Conservation (phyloP, 1,140 invertebrate species). For the Bradynema listronoti region DNA sequence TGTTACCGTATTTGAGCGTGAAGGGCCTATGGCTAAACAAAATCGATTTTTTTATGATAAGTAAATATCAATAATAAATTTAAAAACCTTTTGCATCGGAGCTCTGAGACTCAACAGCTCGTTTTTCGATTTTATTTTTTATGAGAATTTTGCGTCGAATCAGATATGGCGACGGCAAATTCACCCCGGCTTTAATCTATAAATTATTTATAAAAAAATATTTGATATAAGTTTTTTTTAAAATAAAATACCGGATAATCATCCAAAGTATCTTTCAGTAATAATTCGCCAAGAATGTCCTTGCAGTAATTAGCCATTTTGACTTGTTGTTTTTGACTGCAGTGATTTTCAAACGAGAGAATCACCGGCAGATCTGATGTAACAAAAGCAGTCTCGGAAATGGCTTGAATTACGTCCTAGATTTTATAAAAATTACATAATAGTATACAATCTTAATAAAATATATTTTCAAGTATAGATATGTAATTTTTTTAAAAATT, state of each 20-base stretch:
- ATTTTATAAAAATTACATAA: background rate
- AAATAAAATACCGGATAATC: constrained; percentile 33
- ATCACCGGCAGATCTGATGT: constrained; percentile 76
- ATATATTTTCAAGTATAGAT: too few species aligned
- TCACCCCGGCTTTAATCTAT: constrained; percentile 34
- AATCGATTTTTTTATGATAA: too few species aligned
- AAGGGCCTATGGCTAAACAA: too few species aligned
- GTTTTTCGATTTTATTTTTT: constrained; percentile 38
- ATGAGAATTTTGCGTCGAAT: constrained; percentile 41
- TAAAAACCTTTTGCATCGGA: too few species aligned
- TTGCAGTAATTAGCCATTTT: constrained; percentile 83
- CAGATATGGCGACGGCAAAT: constrained; percentile 37
- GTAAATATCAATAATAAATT: too few species aligned
- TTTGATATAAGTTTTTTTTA: background rate
- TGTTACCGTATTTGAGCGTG: too few species aligned
- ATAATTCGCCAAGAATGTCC: constrained; percentile 74
- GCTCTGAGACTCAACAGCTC: too few species aligned
- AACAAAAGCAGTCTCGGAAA: constrained; percentile 71
- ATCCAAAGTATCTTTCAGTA: constrained; percentile 36
- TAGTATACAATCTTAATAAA: too few species aligned
- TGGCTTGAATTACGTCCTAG: constrained; percentile 84
- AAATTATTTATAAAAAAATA: background rate
- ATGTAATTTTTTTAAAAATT: too few species aligned
- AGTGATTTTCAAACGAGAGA: constrained; percentile 95
- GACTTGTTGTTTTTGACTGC: constrained; percentile 82